These are phyloP conservation scores for Campylorhamphus procurvoides DNA, from an alignment of 2,113 vertebrate species.

Conservation along the genomic window DNA sequence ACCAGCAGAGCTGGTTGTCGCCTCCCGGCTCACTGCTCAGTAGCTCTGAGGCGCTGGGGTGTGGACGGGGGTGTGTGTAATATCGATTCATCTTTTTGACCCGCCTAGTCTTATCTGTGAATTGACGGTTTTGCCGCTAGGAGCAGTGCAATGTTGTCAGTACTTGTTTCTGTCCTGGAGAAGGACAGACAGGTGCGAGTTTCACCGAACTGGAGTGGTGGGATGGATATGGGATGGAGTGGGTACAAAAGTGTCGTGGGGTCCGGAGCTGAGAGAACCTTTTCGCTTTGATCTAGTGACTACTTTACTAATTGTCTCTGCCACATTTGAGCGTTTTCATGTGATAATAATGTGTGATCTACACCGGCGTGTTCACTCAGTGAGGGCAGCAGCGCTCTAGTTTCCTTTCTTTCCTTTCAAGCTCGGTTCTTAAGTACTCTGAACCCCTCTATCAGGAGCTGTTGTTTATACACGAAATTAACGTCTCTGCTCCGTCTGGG, in stretches of 20 bases:
- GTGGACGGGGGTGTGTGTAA: rapidly evolving
- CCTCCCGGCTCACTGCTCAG: rapidly evolving
- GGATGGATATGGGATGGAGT: rapidly evolving
- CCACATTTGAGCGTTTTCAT: background rate
- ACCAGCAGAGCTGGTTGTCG: rapidly evolving
- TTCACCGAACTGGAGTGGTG: rapidly evolving
- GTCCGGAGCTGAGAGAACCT: rapidly evolving
- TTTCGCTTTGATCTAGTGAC: background rate
- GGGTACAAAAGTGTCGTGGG: rapidly evolving
- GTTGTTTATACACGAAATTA: background rate
- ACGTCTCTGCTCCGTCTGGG: rapidly evolving
- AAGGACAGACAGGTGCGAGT: background rate
- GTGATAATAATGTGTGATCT: background rate
- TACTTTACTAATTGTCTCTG: background rate
- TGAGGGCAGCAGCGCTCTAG: background rate
- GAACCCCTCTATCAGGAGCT: background rate
- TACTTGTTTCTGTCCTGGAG: background rate
- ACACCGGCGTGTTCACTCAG: rapidly evolving
- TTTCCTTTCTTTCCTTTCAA: background rate
- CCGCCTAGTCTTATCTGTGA: rapidly evolving
- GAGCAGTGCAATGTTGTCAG: rapidly evolving
- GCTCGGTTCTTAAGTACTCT: rapidly evolving
- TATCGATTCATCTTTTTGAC: background rate
- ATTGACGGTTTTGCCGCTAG: rapidly evolving
- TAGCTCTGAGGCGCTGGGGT: rapidly evolving